Base-by-base conservation (phyloP, 2,888 invertebrate species). In the Antheraea assamensis region DNA sequence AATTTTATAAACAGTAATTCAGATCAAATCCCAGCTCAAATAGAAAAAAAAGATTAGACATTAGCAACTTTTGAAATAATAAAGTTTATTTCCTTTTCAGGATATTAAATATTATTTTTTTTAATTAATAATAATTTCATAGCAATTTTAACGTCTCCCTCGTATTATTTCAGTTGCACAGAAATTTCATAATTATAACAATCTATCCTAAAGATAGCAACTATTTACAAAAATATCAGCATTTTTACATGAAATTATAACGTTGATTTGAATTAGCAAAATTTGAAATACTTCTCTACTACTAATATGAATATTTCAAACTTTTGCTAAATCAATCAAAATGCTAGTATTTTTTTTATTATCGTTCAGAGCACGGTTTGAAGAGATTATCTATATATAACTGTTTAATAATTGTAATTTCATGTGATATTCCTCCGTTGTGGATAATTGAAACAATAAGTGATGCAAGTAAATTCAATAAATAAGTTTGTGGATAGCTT, bases 1-100 rank as follows among this genome's bases (percentile, higher is more conserved):
- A 30, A 30, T 64, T 5, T 64, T 64, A 30, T 64, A 30, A 64
- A 64, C 27, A 64, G 30, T 64, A 30, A 3, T 4, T 27, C 13
- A 64, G 61, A 64, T 64, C 61, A 30, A 64, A 64, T 15, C 27
- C 61, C 61, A 64, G 61, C 61, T 64, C 27, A 64, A 30, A 15
- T 17, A 64, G 4, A 30, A n/a, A 58, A 55, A 0, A 55, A 27
- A 15, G 17, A 64, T 64, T 30, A 64, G 5, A 64, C 15, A 17
- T 27, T 64, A 64, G 61, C 61, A 30, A 64, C 19, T 1, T 15
- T 30, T 64, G 4, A 17, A 64, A 64, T 30, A 30, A 17, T 64
- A 17, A n/a, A 30, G 17, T 13, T 58, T 24, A 24, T n/a, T 58
- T 58, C 3, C 24, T 24, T 24, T 58, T 8, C 24, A 21, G 24